phyloP scores from a whole-genome alignment of 2,888 invertebrate genomes.

The Timema cristinae region DNA sequence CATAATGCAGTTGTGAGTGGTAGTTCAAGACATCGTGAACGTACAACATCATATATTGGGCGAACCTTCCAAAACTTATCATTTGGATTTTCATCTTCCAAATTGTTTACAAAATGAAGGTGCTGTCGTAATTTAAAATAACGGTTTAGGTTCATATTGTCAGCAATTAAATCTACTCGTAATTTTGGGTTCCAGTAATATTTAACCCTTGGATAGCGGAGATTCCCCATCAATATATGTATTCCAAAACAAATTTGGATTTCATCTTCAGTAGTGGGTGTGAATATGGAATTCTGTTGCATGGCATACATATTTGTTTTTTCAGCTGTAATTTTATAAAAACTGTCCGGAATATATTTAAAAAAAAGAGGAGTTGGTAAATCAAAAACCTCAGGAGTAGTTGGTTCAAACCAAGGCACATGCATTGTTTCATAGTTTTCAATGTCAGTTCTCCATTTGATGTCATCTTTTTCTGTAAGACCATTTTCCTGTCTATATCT shows the following conservation, averaged over 20 bases:
- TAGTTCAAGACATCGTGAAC: conserved; percentile 30
- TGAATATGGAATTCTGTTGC: conserved; percentile 19
- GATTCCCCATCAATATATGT: conserved; percentile 18
- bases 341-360: background rate
- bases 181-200: conserved; percentile 27
- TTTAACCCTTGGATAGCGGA: conserved; percentile 24
- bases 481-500: too few species aligned
- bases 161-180: conserved; percentile 30
- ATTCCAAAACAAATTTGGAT: conserved; percentile 19
- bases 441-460: too few species aligned
- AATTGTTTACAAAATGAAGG: conserved; percentile 33
- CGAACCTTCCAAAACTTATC: conserved; percentile 35
- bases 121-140: conserved; percentile 31
- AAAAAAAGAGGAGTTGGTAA: conserved; percentile 3
- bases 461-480: too few species aligned
- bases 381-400: too few species aligned
- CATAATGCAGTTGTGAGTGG: conserved; percentile 28
- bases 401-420: too few species aligned
- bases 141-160: conserved; percentile 18
- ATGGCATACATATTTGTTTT: conserved; percentile 24
- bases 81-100: conserved; percentile 24
- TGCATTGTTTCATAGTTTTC: too few species aligned
- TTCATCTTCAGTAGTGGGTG: conserved; percentile 18
- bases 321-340: conserved; percentile 1
- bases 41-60: conserved; percentile 32